Evolutionary conservation across 2,888 invertebrate species (phyloP), one percentile per base, ranked within the genome.

Genomic region (Sympetrum striolatum): DNA sequence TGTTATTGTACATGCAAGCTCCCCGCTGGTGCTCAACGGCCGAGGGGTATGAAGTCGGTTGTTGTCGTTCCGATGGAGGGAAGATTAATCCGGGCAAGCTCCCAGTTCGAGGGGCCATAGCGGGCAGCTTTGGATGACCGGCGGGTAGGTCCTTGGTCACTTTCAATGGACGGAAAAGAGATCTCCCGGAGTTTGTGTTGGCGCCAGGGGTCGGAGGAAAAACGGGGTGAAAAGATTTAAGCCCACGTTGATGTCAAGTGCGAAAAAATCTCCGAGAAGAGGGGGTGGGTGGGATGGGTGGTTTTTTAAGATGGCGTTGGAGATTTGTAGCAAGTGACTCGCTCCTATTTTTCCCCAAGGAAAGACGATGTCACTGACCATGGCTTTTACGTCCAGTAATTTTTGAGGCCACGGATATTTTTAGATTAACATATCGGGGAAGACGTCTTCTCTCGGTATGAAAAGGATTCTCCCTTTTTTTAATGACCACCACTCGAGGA

Each of bases 251-350:
- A 81, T 81, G 81, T 81, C 39, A 44, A 81, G 81, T 44, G 44
- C 81, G 44, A 15, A 44, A 44, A 81, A 81, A 81, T 44, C n/a
- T 48, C 25, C n/a, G n/a, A 22, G n/a, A 25, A 22, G 25, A 44
- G 53, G 25, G 37, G 25, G 14, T 10, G 25, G 3, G 48, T 44
- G 44, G 81, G n/a, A 31, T 22, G n/a, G 81, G 37, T 6, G 4
- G 37, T 81, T 81, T 81, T n/a, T 81, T 81, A 81, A 81, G 81
- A 81, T 81, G 81, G 81, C 81, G 25, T 48, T 48, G 48, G 22
- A 48, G 81, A 81, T 81, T 53, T 81, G n/a, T 25, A 25, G 48
- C 44, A 53, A 81, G 44, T 81, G 81, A 14, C 22, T 18, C 15
- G 48, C 18, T 48, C 25, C 6, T 25, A 81, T 48, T 64, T 64